Evolutionary conservation across 2,888 invertebrate species (phyloP), one percentile per base, ranked within the genome.

Genomic region (Synanthedon formicaeformis): DNA sequence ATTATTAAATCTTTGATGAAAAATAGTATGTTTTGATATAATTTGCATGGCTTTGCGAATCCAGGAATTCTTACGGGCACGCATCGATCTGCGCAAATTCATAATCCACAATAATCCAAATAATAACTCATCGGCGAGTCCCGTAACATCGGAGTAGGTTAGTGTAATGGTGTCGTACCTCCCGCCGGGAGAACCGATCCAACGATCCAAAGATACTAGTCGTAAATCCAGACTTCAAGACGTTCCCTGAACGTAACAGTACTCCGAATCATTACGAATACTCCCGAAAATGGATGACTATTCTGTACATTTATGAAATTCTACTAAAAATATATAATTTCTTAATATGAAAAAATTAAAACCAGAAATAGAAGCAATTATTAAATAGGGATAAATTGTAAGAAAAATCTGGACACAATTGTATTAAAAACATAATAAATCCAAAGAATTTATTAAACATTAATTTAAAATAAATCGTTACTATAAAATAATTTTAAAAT

Each of bases 141-240:
- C 71, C 75, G 73, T 70, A 70, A 60, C 41, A 23, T 49, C 40
- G 52, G 61, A 65, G 55, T 78, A 68, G 78, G 82, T 78, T 75
- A 78, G 69, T 65, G 75, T 74, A 81, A 78, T 68, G 73, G 81
- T 79, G 84, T 64, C 83, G 81, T 70, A 66, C 80, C 75, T 61
- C 82, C 69, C 64, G 67, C 58, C 58, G 55, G 4, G 51, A 61
- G 57, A 60, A 61, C 62, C 60, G 63, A 59, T 59, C 56, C 58
- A 6, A 63, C 59, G 63, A 59, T 60, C 56, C 58, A n/a, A 58
- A 50, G 55, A 54, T 58, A 58, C 64, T 64, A 58, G 58, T 76
- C 74, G 71, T 76, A 78, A 78, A 77, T 75, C 63, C 66, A 54
- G 55, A 34, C 56, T 60, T 66, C 63, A 66, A 54, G 55, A 23